Conservation (phyloP, 2,797 vertebrate species). For the Anabas testudineus region DNA sequence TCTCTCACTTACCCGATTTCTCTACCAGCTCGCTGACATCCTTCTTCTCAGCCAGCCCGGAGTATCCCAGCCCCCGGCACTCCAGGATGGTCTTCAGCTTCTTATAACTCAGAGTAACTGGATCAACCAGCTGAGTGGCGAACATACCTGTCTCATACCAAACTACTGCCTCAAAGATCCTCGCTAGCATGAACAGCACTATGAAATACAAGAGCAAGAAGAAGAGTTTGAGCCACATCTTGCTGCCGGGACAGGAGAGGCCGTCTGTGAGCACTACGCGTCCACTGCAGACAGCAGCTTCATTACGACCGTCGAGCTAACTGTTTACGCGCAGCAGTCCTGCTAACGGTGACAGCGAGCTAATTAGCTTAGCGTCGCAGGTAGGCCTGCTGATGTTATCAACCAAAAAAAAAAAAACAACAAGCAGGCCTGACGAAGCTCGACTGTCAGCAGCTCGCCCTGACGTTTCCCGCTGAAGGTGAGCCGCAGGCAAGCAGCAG, state of each 20-base stretch:
- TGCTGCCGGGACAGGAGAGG: conserved; percentile 4
- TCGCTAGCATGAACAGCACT: conserved; percentile 91
- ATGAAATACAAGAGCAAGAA: conserved; percentile 95
- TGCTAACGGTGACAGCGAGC: conserved; percentile 35
- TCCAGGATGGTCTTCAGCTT: conserved; percentile 95
- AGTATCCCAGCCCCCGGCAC: conserved; percentile 91
- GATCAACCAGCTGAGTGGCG: conserved; percentile 95
- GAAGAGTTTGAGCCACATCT: conserved; percentile 96
- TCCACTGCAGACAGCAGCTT: neutral
- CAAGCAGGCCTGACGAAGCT: neutral
- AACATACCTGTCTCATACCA: conserved; percentile 97
- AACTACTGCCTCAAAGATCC: conserved; percentile 94
- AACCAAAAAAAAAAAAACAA: too few species aligned
- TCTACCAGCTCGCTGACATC: conserved; percentile 94
- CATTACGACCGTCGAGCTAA: neutral
- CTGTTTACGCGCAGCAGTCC: conserved; percentile 2
- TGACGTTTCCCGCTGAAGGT: neutral
- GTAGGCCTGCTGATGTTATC: conserved; percentile 31
- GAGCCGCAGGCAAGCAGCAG: accelerated
- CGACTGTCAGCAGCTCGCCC: neutral
- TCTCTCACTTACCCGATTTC: conserved; percentile 87
- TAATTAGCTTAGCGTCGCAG: conserved; percentile 62
- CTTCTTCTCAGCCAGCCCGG: conserved; percentile 91
- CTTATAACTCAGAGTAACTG: conserved; percentile 92
- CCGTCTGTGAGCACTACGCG: neutral